These are phyloP conservation scores for Megamerina dolium DNA, from an alignment of 2,888 invertebrate genomes.

Conservation along the genomic window DNA sequence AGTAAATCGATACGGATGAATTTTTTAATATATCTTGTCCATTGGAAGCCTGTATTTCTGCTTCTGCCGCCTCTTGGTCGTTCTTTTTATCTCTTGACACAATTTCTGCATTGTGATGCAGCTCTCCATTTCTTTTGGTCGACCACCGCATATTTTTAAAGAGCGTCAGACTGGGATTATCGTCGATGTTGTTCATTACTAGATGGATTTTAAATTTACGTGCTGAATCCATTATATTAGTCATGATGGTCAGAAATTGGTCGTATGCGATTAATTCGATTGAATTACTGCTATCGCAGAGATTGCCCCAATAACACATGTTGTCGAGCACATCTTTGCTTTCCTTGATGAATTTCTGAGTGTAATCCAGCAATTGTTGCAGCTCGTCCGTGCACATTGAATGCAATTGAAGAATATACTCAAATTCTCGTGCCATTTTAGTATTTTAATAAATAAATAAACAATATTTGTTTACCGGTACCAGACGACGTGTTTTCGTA, in stretches of 20 bases:
- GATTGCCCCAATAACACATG: slow-evolving; percentile 7
- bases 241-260: slow-evolving; percentile 15
- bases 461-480: not conserved
- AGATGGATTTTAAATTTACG: slow-evolving; percentile 22
- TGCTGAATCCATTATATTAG: slow-evolving; percentile 17
- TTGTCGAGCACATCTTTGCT: slow-evolving; percentile 8
- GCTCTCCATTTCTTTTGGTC: too few relatives aligned
- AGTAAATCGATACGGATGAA: not conserved
- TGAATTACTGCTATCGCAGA: not conserved
- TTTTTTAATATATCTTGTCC: not conserved
- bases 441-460: slow-evolving; percentile 2
- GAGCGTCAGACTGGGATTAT: too few relatives aligned
- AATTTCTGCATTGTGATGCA: not conserved
- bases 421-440: too few relatives aligned
- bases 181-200: slow-evolving; percentile 9
- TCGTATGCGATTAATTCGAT: slow-evolving; percentile 16
- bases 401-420: slow-evolving; percentile 16
- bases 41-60: not conserved
- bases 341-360: slow-evolving; percentile 8
- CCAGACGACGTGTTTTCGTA: not conserved
- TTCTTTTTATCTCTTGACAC: not conserved
- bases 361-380: slow-evolving; percentile 12
- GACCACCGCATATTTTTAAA: not conserved
- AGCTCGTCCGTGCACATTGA: slow-evolving; percentile 18
- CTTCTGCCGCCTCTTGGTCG: not conserved